Conservation (phyloP, 2,113 vertebrate species). For the Psittacula cyanocephala region DNA sequence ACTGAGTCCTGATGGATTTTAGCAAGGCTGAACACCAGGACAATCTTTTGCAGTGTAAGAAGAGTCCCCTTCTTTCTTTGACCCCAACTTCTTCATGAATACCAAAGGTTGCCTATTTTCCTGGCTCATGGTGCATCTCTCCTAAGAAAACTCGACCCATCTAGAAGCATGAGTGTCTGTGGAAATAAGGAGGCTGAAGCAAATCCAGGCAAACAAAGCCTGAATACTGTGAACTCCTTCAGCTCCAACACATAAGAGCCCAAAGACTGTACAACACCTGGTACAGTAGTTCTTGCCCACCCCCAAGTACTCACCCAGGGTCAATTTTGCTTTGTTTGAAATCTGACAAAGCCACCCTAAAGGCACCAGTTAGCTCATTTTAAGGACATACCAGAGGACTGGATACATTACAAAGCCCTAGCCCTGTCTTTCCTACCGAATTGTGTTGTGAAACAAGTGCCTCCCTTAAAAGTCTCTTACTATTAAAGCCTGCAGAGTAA, state of each 20-base stretch:
- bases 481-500: background rate
- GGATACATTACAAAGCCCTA: background rate
- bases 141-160: background rate
- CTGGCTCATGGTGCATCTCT: background rate
- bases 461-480: background rate
- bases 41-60: background rate
- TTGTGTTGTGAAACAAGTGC: background rate
- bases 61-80: background rate
- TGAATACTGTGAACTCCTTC: background rate
- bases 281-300: background rate
- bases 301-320: background rate
- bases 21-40: background rate
- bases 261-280: background rate
- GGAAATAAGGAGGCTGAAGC: background rate
- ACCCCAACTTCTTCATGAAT: background rate
- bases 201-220: background rate
- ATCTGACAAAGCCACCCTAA: background rate
- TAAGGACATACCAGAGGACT: background rate
- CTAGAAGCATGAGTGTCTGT: background rate
- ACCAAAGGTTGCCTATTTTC: background rate
- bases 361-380: background rate
- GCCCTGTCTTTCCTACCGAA: background rate
- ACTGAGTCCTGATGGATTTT: background rate
- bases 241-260: background rate
- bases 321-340: background rate